Evolutionary conservation across 2,113 vertebrate genomes (phyloP), one percentile per base, ranked within the genome.

Genomic region (Gambusia affinis): DNA sequence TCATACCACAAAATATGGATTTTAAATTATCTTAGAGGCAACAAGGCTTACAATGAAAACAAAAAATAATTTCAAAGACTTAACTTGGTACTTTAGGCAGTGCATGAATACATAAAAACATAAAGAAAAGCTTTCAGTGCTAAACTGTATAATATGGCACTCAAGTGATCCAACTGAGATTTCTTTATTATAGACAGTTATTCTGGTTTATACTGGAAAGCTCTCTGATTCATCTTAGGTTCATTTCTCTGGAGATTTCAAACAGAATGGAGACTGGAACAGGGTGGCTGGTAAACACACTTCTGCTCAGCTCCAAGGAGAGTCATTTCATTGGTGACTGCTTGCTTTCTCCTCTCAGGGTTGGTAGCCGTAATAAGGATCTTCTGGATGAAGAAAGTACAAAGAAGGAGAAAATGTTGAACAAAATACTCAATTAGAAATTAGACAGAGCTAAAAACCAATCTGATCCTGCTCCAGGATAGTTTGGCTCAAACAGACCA

Each of bases 341-440:
- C 30, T 70, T 39, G 37, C 54, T 27, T 60, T 51, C 37, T 68
- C 64, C 78, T 24, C 64, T 94, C 75, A 94, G 27, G 93, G 91
- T 66, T 92, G 78, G 81, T 94, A 94, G 82, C 88, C 93, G 44
- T 91, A 92, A 67, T 94, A 94, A 27, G 90, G 85, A 37, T 94
- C 94, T 54, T 89, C 93, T 93, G 88, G 3, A 19, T 61, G 3
- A 67, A 80, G 60, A 88, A 37, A 81, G 66, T 7, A 82, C 11
- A 76, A 8, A 31, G 37, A 67, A 63, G 6, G 12, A 24, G 12
- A 22, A 70, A 27, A 22, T 5, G 17, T 15, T 8, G 57, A 27
- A 19, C 1, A n/a, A 11, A 37, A 37, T 37, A 37, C 35, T 37
- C 2, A 37, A 37, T 17, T 67, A 15, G 19, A 61, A 7, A 44